Evolutionary conservation across 2,888 invertebrate genomes (phyloP).

Genomic region (Drosophila lacicola): DNA sequence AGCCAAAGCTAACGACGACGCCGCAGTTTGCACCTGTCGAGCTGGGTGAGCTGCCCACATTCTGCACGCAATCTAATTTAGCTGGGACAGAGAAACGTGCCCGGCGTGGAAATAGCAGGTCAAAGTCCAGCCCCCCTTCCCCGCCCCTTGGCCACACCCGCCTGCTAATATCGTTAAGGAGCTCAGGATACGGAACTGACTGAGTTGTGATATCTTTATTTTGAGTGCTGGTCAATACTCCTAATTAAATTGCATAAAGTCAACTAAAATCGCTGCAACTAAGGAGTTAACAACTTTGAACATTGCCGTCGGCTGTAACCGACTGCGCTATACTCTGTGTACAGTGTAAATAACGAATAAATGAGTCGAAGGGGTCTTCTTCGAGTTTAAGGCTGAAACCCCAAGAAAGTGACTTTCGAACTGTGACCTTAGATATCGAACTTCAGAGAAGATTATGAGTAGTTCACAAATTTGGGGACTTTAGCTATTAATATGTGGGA

Average conservation of each 20-base stretch:
- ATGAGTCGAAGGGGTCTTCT: too few relatives aligned
- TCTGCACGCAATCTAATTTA: conserved; percentile 74
- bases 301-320: background rate
- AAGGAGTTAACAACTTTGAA: background rate
- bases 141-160: background rate
- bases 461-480: too few relatives aligned
- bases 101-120: conserved; percentile 51
- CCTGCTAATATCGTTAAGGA: conserved; percentile 42
- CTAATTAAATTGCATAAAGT: conserved; percentile 26
- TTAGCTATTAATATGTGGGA: too few relatives aligned
- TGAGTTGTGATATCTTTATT: conserved; percentile 35
- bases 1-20: conserved; percentile 36
- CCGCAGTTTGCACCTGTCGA: conserved; percentile 67
- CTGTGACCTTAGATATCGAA: too few relatives aligned
- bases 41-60: conserved; percentile 50
- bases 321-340: background rate
- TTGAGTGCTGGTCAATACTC: conserved; percentile 15
- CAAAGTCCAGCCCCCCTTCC: conserved; percentile 6
- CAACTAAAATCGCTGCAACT: conserved; percentile 10
- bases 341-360: too few relatives aligned
- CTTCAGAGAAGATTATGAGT: too few relatives aligned
- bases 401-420: too few relatives aligned
- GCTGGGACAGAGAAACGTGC: conserved; percentile 62
- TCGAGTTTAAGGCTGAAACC: too few relatives aligned
- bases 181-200: conserved; percentile 23